A percentile compares a stretch with the other conserved stretches of the same genome.
These are phyloP conservation scores for Portevinia maculata DNA, from an alignment of 2,888 invertebrate genomes.

Conservation along the genomic window DNA sequence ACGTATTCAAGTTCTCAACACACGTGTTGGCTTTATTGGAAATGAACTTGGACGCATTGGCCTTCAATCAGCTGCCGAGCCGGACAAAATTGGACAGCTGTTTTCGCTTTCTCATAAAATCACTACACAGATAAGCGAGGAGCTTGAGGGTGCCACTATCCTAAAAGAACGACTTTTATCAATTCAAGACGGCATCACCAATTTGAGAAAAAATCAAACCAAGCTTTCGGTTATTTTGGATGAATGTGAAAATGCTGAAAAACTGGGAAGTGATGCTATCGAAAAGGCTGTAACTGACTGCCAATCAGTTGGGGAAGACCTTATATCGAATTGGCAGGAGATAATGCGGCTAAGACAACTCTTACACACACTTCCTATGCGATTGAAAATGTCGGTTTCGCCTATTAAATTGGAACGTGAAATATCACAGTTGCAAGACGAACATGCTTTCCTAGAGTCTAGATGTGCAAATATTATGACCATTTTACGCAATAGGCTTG, in stretches of 20 bases:
- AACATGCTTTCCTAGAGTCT: conserved; percentile 88
- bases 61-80: conserved; percentile 86
- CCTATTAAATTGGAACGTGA: conserved; percentile 90
- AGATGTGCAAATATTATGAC: conserved; percentile 88
- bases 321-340: conserved; percentile 90
- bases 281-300: conserved; percentile 90
- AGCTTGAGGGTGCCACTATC: conserved; percentile 89
- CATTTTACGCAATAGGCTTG: conserved; percentile 86
- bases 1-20: conserved; percentile 89
- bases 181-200: conserved; percentile 88
- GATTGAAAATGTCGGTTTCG: conserved; percentile 89
- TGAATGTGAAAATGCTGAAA: conserved; percentile 89
- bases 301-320: conserved; percentile 87
- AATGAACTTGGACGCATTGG: conserved; percentile 91
- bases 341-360: conserved; percentile 89
- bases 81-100: conserved; percentile 90
- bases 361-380: conserved; percentile 90
- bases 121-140: conserved; percentile 89
- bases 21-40: conserved; percentile 90
- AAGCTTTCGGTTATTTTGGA: conserved; percentile 87
- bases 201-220: conserved; percentile 88
- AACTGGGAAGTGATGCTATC: conserved; percentile 89
- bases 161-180: conserved; percentile 90
- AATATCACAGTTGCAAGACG: conserved; percentile 89
- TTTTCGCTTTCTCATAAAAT: conserved; percentile 88